Percentiles rank a stretch among this genome's conserved stretches.
Evolutionary conservation across 2,888 invertebrate genomes (phyloP).

Genomic region (Heliconius cydno): DNA sequence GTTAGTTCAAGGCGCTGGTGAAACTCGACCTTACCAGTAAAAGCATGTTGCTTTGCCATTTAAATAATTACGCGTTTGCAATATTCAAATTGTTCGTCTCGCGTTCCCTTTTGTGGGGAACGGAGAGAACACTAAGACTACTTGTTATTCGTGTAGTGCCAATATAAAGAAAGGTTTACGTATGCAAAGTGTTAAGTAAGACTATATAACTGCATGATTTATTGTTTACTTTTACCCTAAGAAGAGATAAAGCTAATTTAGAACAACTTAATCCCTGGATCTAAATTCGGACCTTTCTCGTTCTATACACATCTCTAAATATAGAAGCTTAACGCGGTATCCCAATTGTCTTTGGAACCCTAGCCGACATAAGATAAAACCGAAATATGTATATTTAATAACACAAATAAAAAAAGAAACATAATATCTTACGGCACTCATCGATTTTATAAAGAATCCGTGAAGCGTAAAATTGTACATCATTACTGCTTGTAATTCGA

Average conservation of each 20-base stretch:
- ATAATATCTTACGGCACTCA: constrained; percentile 21
- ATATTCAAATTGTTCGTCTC: constrained; percentile 3
- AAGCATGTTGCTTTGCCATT: constrained; percentile 35
- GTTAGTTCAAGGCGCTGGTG: constrained; percentile 44
- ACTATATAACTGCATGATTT: no score
- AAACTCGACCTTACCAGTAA: constrained; percentile 39
- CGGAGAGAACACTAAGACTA: not conserved
- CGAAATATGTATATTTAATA: not conserved
- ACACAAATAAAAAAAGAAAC: not conserved
- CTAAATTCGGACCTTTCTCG: no score
- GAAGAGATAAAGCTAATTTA: no score
- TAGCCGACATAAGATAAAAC: constrained; percentile 2
- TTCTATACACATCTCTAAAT: not conserved
- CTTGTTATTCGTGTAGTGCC: not conserved
- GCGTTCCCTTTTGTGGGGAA: not conserved
- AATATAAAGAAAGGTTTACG: not conserved
- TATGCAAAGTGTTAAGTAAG: not conserved
- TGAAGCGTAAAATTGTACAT: constrained; percentile 24
- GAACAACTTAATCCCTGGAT: no score
- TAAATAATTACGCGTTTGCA: constrained; percentile 33
- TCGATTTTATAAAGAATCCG: constrained; percentile 23
- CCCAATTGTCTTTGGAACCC: not conserved
- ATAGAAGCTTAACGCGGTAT: not conserved
- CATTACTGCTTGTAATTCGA: constrained; percentile 24
- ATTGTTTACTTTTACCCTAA: not conserved